phyloP scores from a whole-genome alignment of 1,140 invertebrate species.

The Drosophila sp. region DNA sequence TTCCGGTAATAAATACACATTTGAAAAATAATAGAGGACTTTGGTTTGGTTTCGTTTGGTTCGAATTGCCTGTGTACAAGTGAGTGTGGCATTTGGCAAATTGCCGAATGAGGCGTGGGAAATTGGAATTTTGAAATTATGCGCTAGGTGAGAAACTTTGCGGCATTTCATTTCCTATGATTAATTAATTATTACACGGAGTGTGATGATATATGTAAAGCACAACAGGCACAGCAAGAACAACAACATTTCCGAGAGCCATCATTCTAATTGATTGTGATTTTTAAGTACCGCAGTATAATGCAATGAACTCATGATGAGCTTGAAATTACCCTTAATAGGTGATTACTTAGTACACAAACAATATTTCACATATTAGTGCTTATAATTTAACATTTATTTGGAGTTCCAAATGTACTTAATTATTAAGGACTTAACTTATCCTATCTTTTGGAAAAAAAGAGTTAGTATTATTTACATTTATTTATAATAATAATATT shows the following conservation, averaged over 20 bases:
- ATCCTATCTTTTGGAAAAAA: too few species aligned
- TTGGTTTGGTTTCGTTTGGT: background rate
- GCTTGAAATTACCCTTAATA: background rate
- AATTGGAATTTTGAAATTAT: constrained; percentile 72
- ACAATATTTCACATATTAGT: too few species aligned
- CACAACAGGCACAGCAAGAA: constrained; percentile 6
- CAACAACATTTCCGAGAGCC: background rate
- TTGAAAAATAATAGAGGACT: constrained; percentile 72
- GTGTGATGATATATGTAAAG: constrained; percentile 60
- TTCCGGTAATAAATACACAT: constrained; percentile 81
- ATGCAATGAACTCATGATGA: background rate
- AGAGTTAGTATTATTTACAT: too few species aligned
- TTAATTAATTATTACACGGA: constrained; percentile 72
- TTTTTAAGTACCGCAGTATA: background rate
- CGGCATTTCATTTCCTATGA: constrained; percentile 80
- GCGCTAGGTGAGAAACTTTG: constrained; percentile 76
- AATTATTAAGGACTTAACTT: too few species aligned
- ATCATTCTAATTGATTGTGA: constrained; percentile 3
- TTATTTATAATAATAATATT: too few species aligned
- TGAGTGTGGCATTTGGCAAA: constrained; percentile 56
- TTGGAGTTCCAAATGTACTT: too few species aligned
- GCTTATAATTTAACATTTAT: too few species aligned
- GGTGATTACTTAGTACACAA: background rate
- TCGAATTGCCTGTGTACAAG: background rate
- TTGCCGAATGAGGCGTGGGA: constrained; percentile 67